A percentile compares a stretch with the other conserved stretches of the same genome.
Evolutionary conservation across 2,888 invertebrate genomes (phyloP).

Genomic region (Ecliptopera silaceata): DNA sequence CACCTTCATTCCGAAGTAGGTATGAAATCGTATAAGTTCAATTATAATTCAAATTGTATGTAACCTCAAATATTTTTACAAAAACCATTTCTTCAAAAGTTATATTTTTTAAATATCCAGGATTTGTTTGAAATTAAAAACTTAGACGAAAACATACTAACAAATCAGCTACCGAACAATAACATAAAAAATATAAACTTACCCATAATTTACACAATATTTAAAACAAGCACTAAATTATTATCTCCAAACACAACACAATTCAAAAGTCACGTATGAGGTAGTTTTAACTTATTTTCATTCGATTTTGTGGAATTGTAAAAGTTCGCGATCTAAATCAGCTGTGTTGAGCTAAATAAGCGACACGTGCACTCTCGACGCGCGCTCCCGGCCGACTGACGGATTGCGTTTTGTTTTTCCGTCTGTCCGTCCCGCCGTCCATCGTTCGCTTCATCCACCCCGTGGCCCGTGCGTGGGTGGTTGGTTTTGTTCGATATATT

Average conservation of each 20-base stretch:
- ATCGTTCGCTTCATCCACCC: slow-evolving; percentile 18
- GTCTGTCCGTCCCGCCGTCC: slow-evolving; percentile 42
- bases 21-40: too few relatives aligned
- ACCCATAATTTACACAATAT: slow-evolving; percentile 57
- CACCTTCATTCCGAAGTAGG: too few relatives aligned
- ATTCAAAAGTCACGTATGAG: slow-evolving; percentile 43
- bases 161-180: too few relatives aligned
- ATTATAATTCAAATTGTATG: too few relatives aligned
- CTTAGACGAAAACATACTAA: too few relatives aligned
- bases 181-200: slow-evolving; percentile 51
- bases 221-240: slow-evolving; percentile 45
- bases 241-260: slow-evolving; percentile 47
- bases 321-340: slow-evolving; percentile 66
- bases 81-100: too few relatives aligned
- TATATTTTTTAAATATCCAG: too few relatives aligned
- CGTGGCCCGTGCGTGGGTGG: slow-evolving; percentile 17
- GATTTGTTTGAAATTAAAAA: too few relatives aligned
- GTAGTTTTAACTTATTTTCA: slow-evolving; percentile 41
- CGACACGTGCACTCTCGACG: slow-evolving; percentile 50
- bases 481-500: slow-evolving; percentile 41
- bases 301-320: slow-evolving; percentile 45
- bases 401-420: slow-evolving; percentile 40
- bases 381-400: slow-evolving; percentile 70
- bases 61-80: too few relatives aligned
- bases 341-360: slow-evolving; percentile 49